Base-by-base conservation (phyloP, 2,797 vertebrate genomes). In the Gymnodraco acuticeps region DNA sequence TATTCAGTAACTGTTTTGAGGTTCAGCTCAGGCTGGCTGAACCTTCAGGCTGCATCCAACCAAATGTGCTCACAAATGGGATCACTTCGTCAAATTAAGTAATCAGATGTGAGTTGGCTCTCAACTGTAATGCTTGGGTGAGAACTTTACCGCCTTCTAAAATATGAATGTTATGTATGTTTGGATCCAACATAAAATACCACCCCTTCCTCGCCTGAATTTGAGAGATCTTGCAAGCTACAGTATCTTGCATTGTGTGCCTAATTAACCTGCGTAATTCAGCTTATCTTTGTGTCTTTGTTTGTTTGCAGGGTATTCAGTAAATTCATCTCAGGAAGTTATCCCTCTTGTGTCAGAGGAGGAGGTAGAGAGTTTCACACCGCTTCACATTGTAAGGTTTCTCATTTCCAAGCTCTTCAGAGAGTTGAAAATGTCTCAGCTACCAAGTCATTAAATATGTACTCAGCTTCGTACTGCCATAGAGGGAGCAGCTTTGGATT, bases 1-100 rank as follows among this genome's bases (percentile, higher is more conserved):
- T 89, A 93, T 92, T 90, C 86, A 92, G 82, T 76, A 66, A 88
- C 84, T 91, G 85, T 90, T 88, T 80, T 78, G 52, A 82, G 79
- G 76, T 80, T 82, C 19, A 54, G 47, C 68, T 78, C 75, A 50
- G 63, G 72, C 73, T 70, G 67, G 73, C 78, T 62, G 60, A 89
- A 76, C 43, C 55, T 71, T 17, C 12, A 4, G 60, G 53, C 74
- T 70, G 56, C 69, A 47, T 56, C 1, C 13, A 81, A 76, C 62
- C 64, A 66, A 83, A 78, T 13, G 53, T 53, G 53, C 54, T 69
- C 63, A 54, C 71, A 80, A 80, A 83, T 72, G 74, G 78, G 51
- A 79, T 85, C 73, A 31, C 60, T 85, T 83, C 31, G 13, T 81
- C 74, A 72, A 69, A 60, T 81, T 56, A 71, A 59, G 58, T 70